Evolutionary conservation across 2,113 vertebrate species (phyloP).

Genomic region (Misgurnus anguillicaudatus): DNA sequence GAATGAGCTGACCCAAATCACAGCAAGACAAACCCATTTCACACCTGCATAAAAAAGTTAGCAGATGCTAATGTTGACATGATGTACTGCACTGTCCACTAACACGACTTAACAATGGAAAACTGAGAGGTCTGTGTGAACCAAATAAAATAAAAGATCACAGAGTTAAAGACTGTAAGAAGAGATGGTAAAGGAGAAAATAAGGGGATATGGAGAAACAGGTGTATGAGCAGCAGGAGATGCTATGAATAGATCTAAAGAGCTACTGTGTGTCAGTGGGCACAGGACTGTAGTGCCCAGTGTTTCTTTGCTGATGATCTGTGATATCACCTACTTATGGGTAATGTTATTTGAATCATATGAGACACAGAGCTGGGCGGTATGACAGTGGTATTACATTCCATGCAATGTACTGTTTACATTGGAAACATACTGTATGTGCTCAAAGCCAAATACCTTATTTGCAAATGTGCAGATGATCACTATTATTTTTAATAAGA

Average conservation of each 20-base stretch:
- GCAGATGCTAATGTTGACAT: slow-evolving; percentile 33
- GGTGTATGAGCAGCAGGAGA: slow-evolving; percentile 19
- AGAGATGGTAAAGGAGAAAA: slow-evolving; percentile 17
- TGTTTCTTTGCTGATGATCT: not conserved
- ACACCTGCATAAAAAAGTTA: slow-evolving; percentile 37
- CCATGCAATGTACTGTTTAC: too few species aligned
- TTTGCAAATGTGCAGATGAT: too few species aligned
- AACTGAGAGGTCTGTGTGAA: slow-evolving; percentile 6
- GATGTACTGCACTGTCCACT: not conserved
- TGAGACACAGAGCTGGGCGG: too few species aligned
- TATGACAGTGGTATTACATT: too few species aligned
- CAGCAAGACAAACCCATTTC: slow-evolving; percentile 24
- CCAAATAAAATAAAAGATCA: slow-evolving; percentile 37
- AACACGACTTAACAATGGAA: not conserved
- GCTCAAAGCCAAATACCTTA: too few species aligned
- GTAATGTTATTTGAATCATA: too few species aligned
- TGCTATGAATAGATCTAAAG: not conserved
- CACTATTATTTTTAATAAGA: too few species aligned
- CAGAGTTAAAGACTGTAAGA: slow-evolving; percentile 33
- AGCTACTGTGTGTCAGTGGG: not conserved
- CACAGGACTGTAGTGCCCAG: not conserved
- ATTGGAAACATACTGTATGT: too few species aligned
- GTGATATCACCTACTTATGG: too few species aligned
- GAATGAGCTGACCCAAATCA: slow-evolving; percentile 45
- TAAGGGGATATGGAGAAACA: slow-evolving; percentile 16